Evolutionary conservation across 2,888 invertebrate species (phyloP), one percentile per base, ranked within the genome.

Genomic region (Venustoraphidia nigricollis): DNA sequence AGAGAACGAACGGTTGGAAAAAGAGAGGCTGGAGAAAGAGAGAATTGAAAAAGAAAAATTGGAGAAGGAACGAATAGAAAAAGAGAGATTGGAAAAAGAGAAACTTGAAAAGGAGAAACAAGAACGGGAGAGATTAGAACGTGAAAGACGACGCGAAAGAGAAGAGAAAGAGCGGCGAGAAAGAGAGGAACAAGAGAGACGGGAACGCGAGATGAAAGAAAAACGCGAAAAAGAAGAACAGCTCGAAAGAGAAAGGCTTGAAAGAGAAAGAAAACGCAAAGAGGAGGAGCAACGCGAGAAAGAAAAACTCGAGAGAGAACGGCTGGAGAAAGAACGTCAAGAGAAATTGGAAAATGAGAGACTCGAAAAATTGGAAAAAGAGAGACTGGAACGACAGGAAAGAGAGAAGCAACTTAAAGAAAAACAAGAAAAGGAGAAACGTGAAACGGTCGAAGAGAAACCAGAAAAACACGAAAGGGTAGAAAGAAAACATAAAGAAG

Each of bases 391-490:
- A 56, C 60, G 66, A 55, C 44, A 60, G 62, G 51, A 56, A 61
- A 35, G 57, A 59, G 11, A 59, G 58, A 53, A 64, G 59, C 62
- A 66, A 44, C 60, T 60, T 41, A 67, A 64, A 59, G 71, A 71
- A 46, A 63, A 61, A 45, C 45, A 55, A 44, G 67, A 65, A 45
- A 62, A 61, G 37, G 63, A 63, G 50, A 57, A 55, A 49, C 56
- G 57, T 50, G 62, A 63, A 56, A 59, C 54, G 46, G 46, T 58
- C 46, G 60, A 60, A 49, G 62, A 60, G 50, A 64, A 65, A 50
- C 65, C 69, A 41, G 69, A 65, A 59, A 71, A 73, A 53, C 68
- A 66, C 59, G 62, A 68, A 54, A 66, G 60, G 43, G 44, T 56
- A 47, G 65, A 65, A 51, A 56, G 57, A 48, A 53, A 55, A 54